phyloP scores from a whole-genome alignment of 53 echinoderm and acorn worm species.

The Patiria pectinifera region DNA sequence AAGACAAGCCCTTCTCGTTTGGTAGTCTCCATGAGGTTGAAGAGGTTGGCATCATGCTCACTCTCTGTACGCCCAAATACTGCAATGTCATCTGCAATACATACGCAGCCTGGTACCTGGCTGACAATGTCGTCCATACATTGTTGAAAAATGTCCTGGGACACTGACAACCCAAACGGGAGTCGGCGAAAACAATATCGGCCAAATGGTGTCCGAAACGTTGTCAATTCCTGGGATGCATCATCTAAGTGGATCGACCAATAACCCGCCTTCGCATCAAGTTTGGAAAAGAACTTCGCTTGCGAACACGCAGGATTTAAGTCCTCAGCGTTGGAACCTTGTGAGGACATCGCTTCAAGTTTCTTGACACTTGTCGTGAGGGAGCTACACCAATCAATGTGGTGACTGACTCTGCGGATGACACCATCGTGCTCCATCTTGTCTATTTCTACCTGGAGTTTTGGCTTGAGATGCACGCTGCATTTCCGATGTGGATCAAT shows the following conservation, averaged over 20 bases:
- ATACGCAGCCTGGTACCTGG: slow-evolving; percentile 25
- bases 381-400: slow-evolving; percentile 64
- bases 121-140: not conserved
- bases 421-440: slow-evolving; percentile 60
- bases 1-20: slow-evolving; percentile 34
- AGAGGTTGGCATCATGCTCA: slow-evolving; percentile 60
- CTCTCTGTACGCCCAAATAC: slow-evolving; percentile 18
- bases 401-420: slow-evolving; percentile 24
- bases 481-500: no score
- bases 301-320: slow-evolving; percentile 65
- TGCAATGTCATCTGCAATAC: slow-evolving; percentile 15
- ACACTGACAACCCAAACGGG: slow-evolving; percentile 48
- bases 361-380: slow-evolving; percentile 44
- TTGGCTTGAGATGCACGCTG: slow-evolving; percentile 59
- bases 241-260: slow-evolving; percentile 75
- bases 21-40: slow-evolving; percentile 32
- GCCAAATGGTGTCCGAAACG: no score
- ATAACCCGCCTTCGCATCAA: slow-evolving; percentile 80
- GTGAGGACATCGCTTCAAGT: slow-evolving; percentile 68
- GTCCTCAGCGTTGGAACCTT: slow-evolving; percentile 71
- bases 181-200: slow-evolving; percentile 42
- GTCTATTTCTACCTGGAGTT: slow-evolving; percentile 60
- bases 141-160: not conserved
- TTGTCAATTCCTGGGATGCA: slow-evolving; percentile 55
- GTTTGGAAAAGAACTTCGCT: slow-evolving; percentile 69